Conservation (phyloP, 2,797 vertebrate genomes). For the Eulemur coronatus region DNA sequence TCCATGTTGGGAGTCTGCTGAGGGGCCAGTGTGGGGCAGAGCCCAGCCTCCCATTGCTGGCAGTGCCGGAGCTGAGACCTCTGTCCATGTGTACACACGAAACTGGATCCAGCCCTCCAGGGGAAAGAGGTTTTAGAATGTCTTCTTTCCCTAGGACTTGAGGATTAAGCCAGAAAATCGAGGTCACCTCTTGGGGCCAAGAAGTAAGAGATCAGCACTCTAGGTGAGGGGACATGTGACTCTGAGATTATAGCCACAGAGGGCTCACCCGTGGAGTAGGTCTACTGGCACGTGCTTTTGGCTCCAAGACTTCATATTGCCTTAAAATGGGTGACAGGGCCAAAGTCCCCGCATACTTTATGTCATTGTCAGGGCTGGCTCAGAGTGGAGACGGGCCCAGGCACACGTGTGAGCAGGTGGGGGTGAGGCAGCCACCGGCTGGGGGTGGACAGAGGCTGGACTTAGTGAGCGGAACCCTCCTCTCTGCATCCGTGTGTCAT, state of each 20-base stretch:
- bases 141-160: neutral
- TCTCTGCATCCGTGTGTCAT: fast-evolving
- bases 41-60: fast-evolving
- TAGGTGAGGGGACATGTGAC: neutral
- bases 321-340: neutral
- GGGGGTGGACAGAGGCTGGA: neutral
- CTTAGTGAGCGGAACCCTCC: neutral
- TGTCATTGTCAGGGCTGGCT: neutral
- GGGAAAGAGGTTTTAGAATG: neutral
- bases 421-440: fast-evolving
- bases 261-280: too few species aligned
- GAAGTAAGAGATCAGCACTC: neutral
- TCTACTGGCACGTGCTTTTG: neutral
- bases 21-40: neutral
- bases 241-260: neutral
- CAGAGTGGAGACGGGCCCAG: neutral
- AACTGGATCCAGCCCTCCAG: neutral
- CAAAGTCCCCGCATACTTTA: fast-evolving
- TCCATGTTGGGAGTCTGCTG: too few species aligned
- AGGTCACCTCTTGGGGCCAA: neutral
- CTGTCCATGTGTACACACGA: too few species aligned
- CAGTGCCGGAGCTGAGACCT: neutral
- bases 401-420: neutral
- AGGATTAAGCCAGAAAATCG: neutral
- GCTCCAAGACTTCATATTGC: neutral